Conservation (phyloP, 2,888 invertebrate species). For the Drosophila sordidapex region DNA sequence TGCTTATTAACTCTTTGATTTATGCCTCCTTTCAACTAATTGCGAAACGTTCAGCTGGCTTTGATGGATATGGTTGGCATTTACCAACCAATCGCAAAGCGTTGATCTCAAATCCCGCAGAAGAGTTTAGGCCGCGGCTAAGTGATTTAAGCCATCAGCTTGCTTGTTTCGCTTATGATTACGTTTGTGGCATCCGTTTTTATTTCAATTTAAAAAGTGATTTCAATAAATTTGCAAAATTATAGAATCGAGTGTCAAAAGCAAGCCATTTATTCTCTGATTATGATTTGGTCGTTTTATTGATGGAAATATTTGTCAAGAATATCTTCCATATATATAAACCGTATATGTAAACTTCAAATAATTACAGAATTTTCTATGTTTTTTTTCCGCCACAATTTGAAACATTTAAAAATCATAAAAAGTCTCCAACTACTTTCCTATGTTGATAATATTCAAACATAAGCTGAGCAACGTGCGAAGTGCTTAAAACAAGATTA, state of each 20-base stretch:
- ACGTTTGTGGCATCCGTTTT: not conserved
- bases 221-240: not conserved
- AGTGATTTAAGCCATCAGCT: not conserved
- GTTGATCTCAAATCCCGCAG: constrained; percentile 23
- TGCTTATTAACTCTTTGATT: constrained; percentile 71
- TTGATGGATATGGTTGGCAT: constrained; percentile 35
- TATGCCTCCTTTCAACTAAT: constrained; percentile 64
- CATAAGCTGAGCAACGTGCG: not conserved
- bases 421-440: not conserved
- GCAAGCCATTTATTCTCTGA: not conserved
- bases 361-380: too few relatives aligned
- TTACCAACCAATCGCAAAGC: constrained; percentile 33
- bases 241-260: too few relatives aligned
- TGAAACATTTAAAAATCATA: not conserved
- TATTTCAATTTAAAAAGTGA: not conserved
- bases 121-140: not conserved
- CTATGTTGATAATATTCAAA: not conserved
- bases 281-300: not conserved
- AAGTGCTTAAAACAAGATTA: constrained; percentile 3
- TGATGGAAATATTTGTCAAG: too few relatives aligned
- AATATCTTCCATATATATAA: too few relatives aligned
- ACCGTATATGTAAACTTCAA: too few relatives aligned
- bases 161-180: not conserved
- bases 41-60: constrained; percentile 48
- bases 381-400: not conserved